Base-by-base conservation (phyloP, 2,797 vertebrate genomes). In the Megalops cyprinoides region DNA sequence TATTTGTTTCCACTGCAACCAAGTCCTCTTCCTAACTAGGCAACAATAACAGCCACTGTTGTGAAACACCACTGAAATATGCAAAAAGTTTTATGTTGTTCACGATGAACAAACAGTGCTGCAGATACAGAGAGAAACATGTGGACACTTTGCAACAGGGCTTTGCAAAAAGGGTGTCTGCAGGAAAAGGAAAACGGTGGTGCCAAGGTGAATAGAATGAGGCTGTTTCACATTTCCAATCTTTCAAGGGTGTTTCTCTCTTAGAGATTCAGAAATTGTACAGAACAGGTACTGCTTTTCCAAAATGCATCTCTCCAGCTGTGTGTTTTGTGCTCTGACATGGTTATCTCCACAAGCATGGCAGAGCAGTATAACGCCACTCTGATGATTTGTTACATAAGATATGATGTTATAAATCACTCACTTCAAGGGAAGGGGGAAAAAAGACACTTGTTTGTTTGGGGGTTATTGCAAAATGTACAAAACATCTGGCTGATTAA, bases 401-500 rank as follows among this genome's bases (percentile, higher is more conserved):
- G 67, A 42, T 2, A 4, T 44, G n/a, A n/a, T n/a, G 28, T 10
- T 44, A 23, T n/a, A 71, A 44, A 71, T 42, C 39, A 44, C 39
- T 23, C 23, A 39, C 18, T 20, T 71, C n/a, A n/a, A n/a, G n/a
- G n/a, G n/a, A n/a, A n/a, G n/a, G 18, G 39, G 6, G 18, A n/a
- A 10, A 23, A 23, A 23, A 44, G n/a, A 34, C 20, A 9, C 34
- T 15, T 71, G 67, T 23, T 71, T 71, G 20, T 20, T n/a, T 42
- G 67, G 67, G 23, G 67, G n/a, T 23, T n/a, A 44, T 65, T 65
- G 60, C 34, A 18, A 71, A 71, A 42, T 71, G n/a, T 12, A 71
- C 67, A 71, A 71, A n/a, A 71, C 12, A 71, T 44, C 10, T 69
- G 49, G 37, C 42, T 77, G 48, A 79, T 71, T 65, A 49, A 69